Conservation (phyloP, 2,797 vertebrate species). For the Sciaenops ocellatus region DNA sequence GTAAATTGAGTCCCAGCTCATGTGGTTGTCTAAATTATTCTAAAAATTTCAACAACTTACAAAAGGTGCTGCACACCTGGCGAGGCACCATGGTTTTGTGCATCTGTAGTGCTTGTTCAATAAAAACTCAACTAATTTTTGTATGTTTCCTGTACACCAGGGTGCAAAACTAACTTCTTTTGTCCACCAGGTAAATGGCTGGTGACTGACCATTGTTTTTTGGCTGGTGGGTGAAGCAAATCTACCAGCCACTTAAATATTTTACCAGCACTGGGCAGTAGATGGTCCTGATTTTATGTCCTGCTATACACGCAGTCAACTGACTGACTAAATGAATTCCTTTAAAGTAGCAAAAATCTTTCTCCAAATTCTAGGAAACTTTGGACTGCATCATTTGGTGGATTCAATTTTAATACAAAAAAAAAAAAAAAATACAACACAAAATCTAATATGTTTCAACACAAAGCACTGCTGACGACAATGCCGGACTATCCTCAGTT, state of each 20-base stretch:
- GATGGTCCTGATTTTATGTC: too few relatives aligned
- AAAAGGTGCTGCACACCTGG: neutral
- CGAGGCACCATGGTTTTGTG: neutral
- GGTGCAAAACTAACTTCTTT: too few relatives aligned
- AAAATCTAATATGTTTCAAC: neutral
- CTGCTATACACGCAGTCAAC: neutral
- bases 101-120: neutral
- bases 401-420: neutral
- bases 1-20: neutral
- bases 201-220: too few relatives aligned
- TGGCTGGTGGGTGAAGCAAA: too few relatives aligned
- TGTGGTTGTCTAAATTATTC: neutral
- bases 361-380: neutral
- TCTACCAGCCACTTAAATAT: too few relatives aligned
- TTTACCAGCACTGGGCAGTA: too few relatives aligned
- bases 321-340: neutral
- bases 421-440: neutral
- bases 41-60: neutral
- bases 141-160: neutral
- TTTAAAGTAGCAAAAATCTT: neutral
- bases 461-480: neutral
- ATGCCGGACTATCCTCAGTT: constrained; percentile 3
- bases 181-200: too few relatives aligned
- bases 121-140: neutral
- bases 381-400: neutral